These are phyloP conservation scores for Pomacea canaliculata DNA, from an alignment of 2,888 invertebrate species.

Conservation along the genomic window DNA sequence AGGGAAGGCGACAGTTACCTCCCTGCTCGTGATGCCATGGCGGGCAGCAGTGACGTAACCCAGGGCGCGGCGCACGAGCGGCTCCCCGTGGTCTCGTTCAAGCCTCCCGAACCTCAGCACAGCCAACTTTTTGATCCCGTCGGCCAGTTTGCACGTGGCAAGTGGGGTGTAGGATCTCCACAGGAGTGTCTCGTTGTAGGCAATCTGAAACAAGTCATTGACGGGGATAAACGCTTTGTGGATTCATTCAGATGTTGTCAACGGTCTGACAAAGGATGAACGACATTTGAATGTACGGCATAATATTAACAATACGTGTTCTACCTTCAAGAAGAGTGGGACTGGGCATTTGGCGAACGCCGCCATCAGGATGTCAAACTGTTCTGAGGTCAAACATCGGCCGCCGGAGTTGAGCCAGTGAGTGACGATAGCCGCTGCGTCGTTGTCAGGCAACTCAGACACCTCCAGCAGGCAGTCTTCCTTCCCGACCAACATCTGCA, in stretches of 20 bases:
- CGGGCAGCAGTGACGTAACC: conserved; percentile 82
- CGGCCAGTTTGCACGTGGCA: conserved; percentile 48
- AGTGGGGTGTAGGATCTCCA: conserved; percentile 57
- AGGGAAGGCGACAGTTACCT: not conserved
- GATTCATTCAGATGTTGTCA: too few species aligned
- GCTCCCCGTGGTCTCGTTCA: conserved; percentile 63
- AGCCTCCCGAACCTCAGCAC: conserved; percentile 56
- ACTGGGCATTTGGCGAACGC: conserved; percentile 67
- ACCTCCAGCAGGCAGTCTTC: conserved; percentile 53
- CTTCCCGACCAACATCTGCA: conserved; percentile 41
- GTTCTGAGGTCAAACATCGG: conserved; percentile 71
- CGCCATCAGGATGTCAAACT: conserved; percentile 78
- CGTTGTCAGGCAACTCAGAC: conserved; percentile 48
- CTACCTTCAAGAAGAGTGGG: conserved; percentile 56
- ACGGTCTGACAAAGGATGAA: too few species aligned
- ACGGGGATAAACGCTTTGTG: not conserved
- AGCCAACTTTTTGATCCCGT: conserved; percentile 54
- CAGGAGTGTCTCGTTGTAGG: conserved; percentile 51
- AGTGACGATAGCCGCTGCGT: conserved; percentile 51
- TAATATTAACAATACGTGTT: not conserved
- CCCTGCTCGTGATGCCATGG: conserved; percentile 80
- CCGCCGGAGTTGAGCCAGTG: conserved; percentile 49
- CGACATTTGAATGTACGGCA: too few species aligned
- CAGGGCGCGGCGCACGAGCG: conserved; percentile 72
- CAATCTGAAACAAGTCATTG: conserved; percentile 27